A percentile compares a stretch with the other conserved stretches of the same genome.
Conservation (phyloP, 2,113 vertebrate genomes). For the Acanthochromis polyacanthus region DNA sequence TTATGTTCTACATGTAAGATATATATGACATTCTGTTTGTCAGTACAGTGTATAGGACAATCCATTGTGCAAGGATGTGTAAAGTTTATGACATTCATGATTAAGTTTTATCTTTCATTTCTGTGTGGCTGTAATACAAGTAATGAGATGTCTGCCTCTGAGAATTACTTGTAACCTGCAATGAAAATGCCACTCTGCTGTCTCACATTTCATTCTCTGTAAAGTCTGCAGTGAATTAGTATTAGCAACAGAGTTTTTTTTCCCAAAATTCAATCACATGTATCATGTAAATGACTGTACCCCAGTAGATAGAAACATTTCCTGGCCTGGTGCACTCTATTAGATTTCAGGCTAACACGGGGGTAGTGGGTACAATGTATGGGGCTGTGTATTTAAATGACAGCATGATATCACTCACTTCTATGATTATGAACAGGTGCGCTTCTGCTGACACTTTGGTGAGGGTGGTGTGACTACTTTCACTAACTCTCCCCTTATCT, state of each 20-base stretch:
- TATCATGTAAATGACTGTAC: conserved; percentile 34
- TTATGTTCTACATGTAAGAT: too few species aligned
- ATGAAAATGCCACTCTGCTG: conserved; percentile 38
- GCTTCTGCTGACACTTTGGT: conserved; percentile 81
- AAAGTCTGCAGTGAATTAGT: conserved; percentile 5
- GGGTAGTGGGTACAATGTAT: conserved; percentile 30
- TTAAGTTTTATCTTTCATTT: conserved; percentile 14
- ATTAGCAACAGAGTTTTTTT: conserved; percentile 1
- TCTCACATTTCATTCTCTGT: conserved; percentile 30
- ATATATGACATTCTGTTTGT: not conserved
- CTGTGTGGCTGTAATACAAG: not conserved
- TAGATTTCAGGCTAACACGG: conserved; percentile 67
- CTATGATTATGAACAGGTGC: conserved; percentile 63
- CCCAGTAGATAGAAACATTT: conserved; percentile 30
- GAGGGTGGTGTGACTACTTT: conserved; percentile 81
- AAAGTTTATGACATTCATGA: not conserved
- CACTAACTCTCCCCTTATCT: conserved; percentile 83
- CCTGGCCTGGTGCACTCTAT: conserved; percentile 56
- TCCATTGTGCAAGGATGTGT: not conserved
- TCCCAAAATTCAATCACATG: conserved; percentile 25
- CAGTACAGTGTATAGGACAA: not conserved
- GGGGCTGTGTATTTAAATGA: conserved; percentile 59
- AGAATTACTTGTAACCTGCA: conserved; percentile 10
- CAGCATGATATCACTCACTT: conserved; percentile 79
- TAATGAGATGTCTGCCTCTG: conserved; percentile 36